A percentile compares a stretch with the other conserved stretches of the same genome.
phyloP scores from a whole-genome alignment of 2,888 invertebrate species.

The Eulithis prunata region DNA sequence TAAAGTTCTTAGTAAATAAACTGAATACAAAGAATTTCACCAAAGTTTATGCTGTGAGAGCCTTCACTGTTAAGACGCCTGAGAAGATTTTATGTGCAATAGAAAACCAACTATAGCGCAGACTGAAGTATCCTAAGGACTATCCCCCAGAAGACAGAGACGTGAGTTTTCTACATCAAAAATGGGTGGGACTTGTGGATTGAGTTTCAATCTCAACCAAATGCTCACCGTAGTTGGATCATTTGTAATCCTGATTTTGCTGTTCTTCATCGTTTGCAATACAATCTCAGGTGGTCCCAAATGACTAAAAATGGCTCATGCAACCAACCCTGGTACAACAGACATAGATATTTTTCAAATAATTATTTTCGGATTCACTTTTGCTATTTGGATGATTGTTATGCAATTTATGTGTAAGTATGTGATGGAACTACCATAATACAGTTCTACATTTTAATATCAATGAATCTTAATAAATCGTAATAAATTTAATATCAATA shows the following conservation, averaged over 20 bases:
- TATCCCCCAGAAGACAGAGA: too few relatives aligned
- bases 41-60: too few relatives aligned
- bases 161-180: not conserved
- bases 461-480: too few relatives aligned
- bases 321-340: not conserved
- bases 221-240: conserved; percentile 50
- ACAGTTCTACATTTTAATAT: too few relatives aligned
- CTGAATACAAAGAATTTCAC: too few relatives aligned
- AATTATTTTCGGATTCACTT: conserved; percentile 50
- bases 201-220: conserved; percentile 44
- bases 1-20: too few relatives aligned
- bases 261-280: conserved; percentile 46
- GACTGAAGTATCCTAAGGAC: not conserved
- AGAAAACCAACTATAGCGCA: not conserved
- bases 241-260: conserved; percentile 40
- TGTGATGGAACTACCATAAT: conserved; percentile 31
- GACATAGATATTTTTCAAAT: conserved; percentile 40
- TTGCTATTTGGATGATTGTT: conserved; percentile 55
- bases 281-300: conserved; percentile 25
- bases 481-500: not conserved
- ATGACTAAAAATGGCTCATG: not conserved
- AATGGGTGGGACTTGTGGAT: conserved; percentile 31
- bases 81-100: not conserved
- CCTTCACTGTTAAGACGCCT: not conserved
- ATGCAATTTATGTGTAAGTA: conserved; percentile 58